Conservation (phyloP, 2,888 invertebrate species). For the Chaetogeoica ovagalla region DNA sequence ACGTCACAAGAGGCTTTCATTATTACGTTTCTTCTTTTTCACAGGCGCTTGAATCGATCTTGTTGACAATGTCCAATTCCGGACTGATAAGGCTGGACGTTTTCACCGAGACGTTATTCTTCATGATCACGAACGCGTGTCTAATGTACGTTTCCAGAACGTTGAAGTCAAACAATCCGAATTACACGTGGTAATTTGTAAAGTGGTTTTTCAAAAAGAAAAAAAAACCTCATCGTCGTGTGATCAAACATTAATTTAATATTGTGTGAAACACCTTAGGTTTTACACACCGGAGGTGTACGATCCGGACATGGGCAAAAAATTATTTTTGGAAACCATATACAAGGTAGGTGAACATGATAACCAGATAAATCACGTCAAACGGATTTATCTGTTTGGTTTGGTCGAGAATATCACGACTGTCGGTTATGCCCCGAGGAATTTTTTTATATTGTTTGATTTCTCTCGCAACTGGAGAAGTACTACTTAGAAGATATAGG, state of each 20-base stretch:
- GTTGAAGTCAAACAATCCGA: constrained; percentile 27
- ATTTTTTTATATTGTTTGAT: too few species aligned
- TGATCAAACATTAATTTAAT: not conserved
- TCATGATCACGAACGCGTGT: constrained; percentile 51
- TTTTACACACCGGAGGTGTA: constrained; percentile 3
- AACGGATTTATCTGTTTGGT: too few species aligned
- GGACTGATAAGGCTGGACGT: not conserved
- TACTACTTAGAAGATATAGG: too few species aligned
- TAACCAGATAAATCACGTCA: not conserved
- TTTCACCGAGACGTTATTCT: constrained; percentile 42
- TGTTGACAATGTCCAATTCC: not conserved
- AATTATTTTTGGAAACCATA: constrained; percentile 21
- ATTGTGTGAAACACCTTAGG: not conserved
- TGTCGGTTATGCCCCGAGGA: too few species aligned
- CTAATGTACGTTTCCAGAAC: constrained; percentile 42
- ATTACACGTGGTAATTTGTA: constrained; percentile 39
- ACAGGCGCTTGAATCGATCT: constrained; percentile 44
- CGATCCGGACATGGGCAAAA: not conserved
- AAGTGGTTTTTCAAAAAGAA: too few species aligned
- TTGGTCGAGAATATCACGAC: too few species aligned
- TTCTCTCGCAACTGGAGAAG: too few species aligned
- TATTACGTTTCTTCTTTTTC: not conserved
- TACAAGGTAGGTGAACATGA: constrained; percentile 1
- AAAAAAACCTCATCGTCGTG: too few species aligned
- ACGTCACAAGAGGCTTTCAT: too few species aligned